Conservation (phyloP, 2,113 vertebrate genomes). For the Callorhinus ursinus region DNA sequence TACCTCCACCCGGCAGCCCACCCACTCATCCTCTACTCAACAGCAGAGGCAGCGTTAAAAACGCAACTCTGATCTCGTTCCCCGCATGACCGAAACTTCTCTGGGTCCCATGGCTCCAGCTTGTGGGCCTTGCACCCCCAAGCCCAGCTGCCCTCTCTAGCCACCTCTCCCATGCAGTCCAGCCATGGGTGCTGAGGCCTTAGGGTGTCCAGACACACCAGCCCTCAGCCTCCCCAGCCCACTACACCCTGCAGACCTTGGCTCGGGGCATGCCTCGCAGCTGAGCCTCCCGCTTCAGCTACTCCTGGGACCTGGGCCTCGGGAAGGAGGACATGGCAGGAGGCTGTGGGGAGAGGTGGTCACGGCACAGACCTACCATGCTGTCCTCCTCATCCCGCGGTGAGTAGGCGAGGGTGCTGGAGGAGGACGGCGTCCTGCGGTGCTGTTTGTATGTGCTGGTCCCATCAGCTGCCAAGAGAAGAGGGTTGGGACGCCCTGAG, state of each 20-base stretch:
- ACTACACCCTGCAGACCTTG: background rate
- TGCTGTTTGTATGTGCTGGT: constrained; percentile 94
- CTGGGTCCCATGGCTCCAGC: background rate
- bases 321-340: background rate
- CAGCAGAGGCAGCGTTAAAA: background rate
- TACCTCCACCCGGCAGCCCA: background rate
- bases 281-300: background rate
- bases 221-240: background rate
- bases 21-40: background rate
- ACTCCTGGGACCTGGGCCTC: background rate
- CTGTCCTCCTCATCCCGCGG: constrained; percentile 95
- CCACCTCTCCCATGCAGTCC: background rate
- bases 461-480: constrained; percentile 88
- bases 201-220: fast-evolving
- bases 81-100: background rate
- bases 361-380: constrained; percentile 89
- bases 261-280: fast-evolving
- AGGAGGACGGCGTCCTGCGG: constrained; percentile 95
- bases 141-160: background rate
- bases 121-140: fast-evolving
- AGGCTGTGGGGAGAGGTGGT: background rate
- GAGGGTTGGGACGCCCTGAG: background rate
- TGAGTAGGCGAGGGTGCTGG: constrained; percentile 96
- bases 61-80: background rate
- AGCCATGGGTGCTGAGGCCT: background rate